Percentiles rank a stretch among this genome's conserved stretches.
These are phyloP conservation scores for Eupithecia subumbrata DNA, from an alignment of 2,888 invertebrate species.

Conservation along the genomic window DNA sequence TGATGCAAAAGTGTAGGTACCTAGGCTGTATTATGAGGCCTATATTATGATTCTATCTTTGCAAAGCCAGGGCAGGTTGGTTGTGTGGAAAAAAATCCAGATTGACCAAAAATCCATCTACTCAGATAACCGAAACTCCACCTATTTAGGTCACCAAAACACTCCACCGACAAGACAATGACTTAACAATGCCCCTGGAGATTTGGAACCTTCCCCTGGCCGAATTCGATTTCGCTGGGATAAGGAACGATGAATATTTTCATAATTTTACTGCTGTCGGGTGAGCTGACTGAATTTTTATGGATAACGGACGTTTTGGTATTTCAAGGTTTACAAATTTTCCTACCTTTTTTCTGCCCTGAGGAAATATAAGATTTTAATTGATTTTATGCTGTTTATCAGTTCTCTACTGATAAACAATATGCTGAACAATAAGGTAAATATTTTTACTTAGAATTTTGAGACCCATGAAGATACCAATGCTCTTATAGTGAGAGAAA, in stretches of 20 bases:
- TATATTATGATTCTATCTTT: background rate
- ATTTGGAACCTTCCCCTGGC: constrained; percentile 41
- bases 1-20: background rate
- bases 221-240: constrained; percentile 49
- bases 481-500: background rate
- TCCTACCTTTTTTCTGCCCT: background rate
- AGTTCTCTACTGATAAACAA: no score
- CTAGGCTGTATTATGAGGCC: background rate
- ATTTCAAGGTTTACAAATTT: constrained; percentile 6
- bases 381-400: background rate
- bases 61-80: background rate
- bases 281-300: constrained; percentile 40
- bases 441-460: background rate
- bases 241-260: constrained; percentile 48
- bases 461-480: background rate
- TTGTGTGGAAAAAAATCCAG: background rate
- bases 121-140: background rate
- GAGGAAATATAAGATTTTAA: background rate
- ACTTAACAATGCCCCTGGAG: constrained; percentile 45
- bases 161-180: constrained; percentile 40
- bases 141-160: constrained; percentile 20
- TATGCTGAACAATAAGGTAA: background rate
- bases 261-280: constrained; percentile 45
- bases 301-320: background rate
- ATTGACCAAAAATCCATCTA: background rate